phyloP scores from a whole-genome alignment of 2,797 vertebrate genomes.

The Pipistrellus pipistrellus region DNA sequence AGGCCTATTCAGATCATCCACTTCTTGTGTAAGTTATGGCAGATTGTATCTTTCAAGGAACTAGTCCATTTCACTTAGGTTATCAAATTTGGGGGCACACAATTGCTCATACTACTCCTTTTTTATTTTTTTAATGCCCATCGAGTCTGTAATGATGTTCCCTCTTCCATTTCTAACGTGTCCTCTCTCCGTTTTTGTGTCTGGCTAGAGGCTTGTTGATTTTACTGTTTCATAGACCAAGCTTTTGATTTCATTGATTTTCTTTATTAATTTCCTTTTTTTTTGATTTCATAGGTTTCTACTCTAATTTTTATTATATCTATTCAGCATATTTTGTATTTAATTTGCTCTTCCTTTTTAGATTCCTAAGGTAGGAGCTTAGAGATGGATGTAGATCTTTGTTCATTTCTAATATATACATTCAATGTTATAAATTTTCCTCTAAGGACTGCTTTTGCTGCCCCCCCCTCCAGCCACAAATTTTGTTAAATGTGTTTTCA shows the following conservation, averaged over 20 bases:
- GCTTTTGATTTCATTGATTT: not conserved
- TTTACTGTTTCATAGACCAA: not conserved
- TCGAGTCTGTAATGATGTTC: not conserved
- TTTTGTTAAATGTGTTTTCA: not conserved
- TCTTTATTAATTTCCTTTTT: not conserved
- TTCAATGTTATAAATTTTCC: not conserved
- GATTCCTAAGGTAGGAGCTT: not conserved
- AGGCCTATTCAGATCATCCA: not conserved
- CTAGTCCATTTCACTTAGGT: not conserved
- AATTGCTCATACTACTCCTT: not conserved
- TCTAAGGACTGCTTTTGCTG: not conserved
- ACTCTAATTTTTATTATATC: not conserved
- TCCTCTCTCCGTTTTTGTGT: not conserved
- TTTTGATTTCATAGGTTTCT: not conserved
- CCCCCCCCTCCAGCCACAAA: no score
- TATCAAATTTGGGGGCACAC: not conserved
- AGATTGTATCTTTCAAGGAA: not conserved
- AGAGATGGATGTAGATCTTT: not conserved
- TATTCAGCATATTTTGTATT: not conserved
- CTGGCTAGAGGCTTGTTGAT: not conserved
- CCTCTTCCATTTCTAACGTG: not conserved
- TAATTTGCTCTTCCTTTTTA: not conserved
- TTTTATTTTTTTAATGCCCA: not conserved
- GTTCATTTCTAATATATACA: not conserved
- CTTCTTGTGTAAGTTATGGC: not conserved